phyloP scores from a whole-genome alignment of 2,113 vertebrate species.

The Calypte anna region DNA sequence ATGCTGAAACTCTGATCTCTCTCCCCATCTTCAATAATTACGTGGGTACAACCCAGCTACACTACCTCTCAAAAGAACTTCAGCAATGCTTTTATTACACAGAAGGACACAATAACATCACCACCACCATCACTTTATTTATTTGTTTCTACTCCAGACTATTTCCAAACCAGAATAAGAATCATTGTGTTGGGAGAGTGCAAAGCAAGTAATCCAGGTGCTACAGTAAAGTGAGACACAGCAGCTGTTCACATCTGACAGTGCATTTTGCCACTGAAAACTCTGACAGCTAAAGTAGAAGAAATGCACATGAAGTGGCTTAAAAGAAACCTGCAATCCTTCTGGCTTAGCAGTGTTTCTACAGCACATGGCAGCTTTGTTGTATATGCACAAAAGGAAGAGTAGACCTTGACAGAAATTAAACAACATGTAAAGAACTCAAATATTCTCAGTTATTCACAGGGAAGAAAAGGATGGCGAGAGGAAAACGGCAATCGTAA shows the following conservation, averaged over 20 bases:
- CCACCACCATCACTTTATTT: not conserved
- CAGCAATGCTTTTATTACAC: not conserved
- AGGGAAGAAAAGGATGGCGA: not conserved
- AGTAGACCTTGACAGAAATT: not conserved
- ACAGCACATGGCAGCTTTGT: not conserved
- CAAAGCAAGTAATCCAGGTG: not conserved
- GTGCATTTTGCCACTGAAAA: not conserved
- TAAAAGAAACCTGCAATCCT: constrained; percentile 1
- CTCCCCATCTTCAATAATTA: not conserved
- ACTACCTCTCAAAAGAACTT: not conserved
- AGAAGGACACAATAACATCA: not conserved
- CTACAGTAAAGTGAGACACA: not conserved
- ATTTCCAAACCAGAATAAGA: not conserved
- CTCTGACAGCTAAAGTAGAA: not conserved
- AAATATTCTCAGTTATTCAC: not conserved
- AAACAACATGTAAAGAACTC: not conserved
- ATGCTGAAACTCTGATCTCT: not conserved
- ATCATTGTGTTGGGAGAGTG: not conserved
- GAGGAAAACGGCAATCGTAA: not conserved
- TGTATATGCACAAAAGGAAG: not conserved
- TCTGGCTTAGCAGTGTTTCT: not conserved
- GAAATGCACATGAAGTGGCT: not conserved
- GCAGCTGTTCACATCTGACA: not conserved
- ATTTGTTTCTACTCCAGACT: not conserved
- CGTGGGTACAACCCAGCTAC: not conserved